These are phyloP conservation scores for Pollenia griseotomentosa DNA, from an alignment of 2,888 invertebrate species.

Conservation along the genomic window DNA sequence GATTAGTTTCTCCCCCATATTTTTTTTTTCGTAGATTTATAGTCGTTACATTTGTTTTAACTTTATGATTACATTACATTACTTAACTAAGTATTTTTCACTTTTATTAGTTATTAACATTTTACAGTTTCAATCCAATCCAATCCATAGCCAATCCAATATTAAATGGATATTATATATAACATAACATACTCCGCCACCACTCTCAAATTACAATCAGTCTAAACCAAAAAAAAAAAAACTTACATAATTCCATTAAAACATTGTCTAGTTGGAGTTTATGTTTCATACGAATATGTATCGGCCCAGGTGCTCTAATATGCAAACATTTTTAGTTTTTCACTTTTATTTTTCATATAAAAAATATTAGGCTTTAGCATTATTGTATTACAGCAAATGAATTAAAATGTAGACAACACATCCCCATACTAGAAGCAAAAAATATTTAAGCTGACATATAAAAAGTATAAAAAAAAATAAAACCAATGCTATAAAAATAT, in stretches of 20 bases:
- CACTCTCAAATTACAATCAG: constrained; percentile 40
- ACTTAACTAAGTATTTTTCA: constrained; percentile 18
- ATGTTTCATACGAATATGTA: background rate
- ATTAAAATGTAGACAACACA: constrained; percentile 31
- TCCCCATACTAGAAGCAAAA: background rate
- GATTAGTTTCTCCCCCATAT: constrained; percentile 4
- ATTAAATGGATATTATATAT: constrained; percentile 16
- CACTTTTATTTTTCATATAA: background rate
- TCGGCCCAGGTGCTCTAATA: constrained; percentile 48
- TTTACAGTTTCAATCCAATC: background rate
- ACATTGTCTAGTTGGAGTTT: constrained; percentile 1
- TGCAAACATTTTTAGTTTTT: constrained; percentile 15
- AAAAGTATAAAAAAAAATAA: constrained; percentile 14
- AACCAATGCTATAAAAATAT: background rate
- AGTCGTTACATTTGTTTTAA: background rate
- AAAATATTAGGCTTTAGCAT: constrained; percentile 15
- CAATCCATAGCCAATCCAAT: background rate
- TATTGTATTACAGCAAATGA: constrained; percentile 29
- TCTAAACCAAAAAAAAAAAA: constrained; percentile 3
- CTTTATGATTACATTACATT: background rate
- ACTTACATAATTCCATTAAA: constrained; percentile 55
- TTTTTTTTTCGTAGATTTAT: background rate
- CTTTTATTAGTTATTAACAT: constrained; percentile 42
- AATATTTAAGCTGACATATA: constrained; percentile 40
- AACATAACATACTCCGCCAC: constrained; percentile 2